Percentiles rank a stretch among this genome's conserved stretches.
phyloP scores from a whole-genome alignment of 2,797 vertebrate species.

The Enteromius mattozi region DNA sequence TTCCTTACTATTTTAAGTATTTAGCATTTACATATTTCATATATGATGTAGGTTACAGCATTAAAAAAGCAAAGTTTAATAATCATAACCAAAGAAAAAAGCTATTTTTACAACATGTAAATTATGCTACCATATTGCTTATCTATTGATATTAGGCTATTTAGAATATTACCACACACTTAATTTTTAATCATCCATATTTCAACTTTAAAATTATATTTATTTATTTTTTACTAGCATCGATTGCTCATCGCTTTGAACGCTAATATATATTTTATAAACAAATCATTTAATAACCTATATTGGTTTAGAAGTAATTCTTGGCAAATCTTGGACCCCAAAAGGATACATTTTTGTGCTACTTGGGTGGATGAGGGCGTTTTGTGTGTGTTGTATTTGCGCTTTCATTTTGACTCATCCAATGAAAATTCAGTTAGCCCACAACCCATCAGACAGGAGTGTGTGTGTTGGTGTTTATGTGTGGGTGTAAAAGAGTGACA shows the following conservation, averaged over 20 bases:
- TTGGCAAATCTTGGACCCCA: background rate
- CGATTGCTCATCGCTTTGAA: too few species aligned
- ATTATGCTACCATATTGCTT: background rate
- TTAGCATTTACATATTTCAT: background rate
- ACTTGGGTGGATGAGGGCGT: slow-evolving; percentile 36
- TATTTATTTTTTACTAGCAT: too few species aligned
- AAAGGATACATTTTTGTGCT: background rate
- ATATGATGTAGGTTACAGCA: background rate
- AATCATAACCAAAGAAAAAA: background rate
- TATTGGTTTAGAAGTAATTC: background rate
- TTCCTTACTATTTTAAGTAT: background rate
- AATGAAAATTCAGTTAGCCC: slow-evolving; percentile 73
- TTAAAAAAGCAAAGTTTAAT: background rate
- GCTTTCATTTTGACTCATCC: slow-evolving; percentile 65
- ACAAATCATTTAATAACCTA: background rate
- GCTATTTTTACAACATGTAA: background rate
- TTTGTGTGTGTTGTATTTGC: background rate
- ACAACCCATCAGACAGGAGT: slow-evolving; percentile 56
- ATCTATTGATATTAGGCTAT: background rate
- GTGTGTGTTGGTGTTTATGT: slow-evolving; percentile 27
- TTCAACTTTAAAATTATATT: too few species aligned
- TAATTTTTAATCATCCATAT: background rate
- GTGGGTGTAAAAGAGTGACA: slow-evolving; percentile 43
- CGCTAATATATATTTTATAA: background rate
- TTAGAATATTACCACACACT: background rate